phyloP scores from a whole-genome alignment of 2,888 invertebrate species.

The Thymelicus lineola region DNA sequence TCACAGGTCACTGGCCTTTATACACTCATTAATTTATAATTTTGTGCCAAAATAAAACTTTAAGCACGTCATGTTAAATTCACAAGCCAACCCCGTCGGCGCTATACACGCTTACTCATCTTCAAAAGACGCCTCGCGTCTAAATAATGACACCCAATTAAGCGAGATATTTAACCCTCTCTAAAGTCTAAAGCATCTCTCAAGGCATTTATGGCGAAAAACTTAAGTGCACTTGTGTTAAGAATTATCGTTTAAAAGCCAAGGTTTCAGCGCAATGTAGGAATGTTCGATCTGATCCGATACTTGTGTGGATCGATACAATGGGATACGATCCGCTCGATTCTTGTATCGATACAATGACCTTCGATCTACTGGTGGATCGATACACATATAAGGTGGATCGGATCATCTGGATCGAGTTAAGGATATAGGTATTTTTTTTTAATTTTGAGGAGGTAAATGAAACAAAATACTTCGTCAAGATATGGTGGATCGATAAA shows the following conservation, averaged over 20 bases:
- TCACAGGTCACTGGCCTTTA: too few species aligned
- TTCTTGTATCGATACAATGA: too few species aligned
- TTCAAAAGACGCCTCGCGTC: not conserved
- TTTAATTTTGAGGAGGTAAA: too few species aligned
- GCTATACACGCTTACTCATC: not conserved
- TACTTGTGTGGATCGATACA: too few species aligned
- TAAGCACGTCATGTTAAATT: not conserved
- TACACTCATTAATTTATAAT: not conserved
- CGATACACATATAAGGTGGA: too few species aligned
- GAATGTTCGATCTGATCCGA: too few species aligned
- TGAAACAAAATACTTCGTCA: too few species aligned
- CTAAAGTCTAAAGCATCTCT: not conserved
- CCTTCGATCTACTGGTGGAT: too few species aligned
- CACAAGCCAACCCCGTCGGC: not conserved
- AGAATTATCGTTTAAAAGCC: constrained; percentile 1
- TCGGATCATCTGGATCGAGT: too few species aligned
- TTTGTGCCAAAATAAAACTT: not conserved
- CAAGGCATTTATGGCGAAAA: not conserved
- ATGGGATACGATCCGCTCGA: too few species aligned
- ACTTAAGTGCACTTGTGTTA: not conserved
- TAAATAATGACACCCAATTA: constrained; percentile 1
- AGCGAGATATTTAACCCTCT: not conserved
- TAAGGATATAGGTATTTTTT: too few species aligned
- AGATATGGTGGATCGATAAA: too few species aligned
- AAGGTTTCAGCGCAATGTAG: not conserved